Evolutionary conservation across 2,797 vertebrate species (phyloP).

Genomic region (Acrossocheilus fasciatus): DNA sequence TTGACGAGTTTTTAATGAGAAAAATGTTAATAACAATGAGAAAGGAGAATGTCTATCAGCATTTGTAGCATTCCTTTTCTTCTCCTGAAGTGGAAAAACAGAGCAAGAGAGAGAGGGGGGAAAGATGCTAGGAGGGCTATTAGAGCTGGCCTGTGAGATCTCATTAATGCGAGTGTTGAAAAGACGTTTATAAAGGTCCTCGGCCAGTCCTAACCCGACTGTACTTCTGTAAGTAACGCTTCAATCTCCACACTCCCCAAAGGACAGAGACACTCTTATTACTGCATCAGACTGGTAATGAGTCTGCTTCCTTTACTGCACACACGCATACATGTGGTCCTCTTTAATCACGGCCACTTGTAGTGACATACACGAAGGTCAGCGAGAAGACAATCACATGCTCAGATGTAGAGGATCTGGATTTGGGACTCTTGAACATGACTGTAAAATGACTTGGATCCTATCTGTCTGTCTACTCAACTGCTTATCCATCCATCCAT

Average conservation of each 20-base stretch:
- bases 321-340: background rate
- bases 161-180: conserved; percentile 49
- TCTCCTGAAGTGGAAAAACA: background rate
- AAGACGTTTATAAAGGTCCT: conserved; percentile 45
- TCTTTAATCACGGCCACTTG: conserved; percentile 19
- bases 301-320: background rate
- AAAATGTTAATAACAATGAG: conserved; percentile 16
- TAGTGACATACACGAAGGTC: conserved; percentile 21
- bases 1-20: background rate
- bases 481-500: too few relatives aligned
- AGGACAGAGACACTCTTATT: conserved; percentile 40
- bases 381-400: conserved; percentile 1
- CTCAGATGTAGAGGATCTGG: conserved; percentile 2
- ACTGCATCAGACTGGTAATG: conserved; percentile 44
- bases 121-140: conserved; percentile 19
- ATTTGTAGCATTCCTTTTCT: background rate
- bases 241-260: conserved; percentile 33
- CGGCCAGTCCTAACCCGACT: conserved; percentile 34
- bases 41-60: background rate
- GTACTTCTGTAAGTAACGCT: conserved; percentile 46
- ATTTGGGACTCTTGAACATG: background rate
- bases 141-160: conserved; percentile 34
- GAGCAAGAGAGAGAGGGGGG: conserved; percentile 5
- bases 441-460: too few relatives aligned
- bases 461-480: background rate